phyloP scores from a whole-genome alignment of 2,888 invertebrate species.

The Agriopis marginaria region DNA sequence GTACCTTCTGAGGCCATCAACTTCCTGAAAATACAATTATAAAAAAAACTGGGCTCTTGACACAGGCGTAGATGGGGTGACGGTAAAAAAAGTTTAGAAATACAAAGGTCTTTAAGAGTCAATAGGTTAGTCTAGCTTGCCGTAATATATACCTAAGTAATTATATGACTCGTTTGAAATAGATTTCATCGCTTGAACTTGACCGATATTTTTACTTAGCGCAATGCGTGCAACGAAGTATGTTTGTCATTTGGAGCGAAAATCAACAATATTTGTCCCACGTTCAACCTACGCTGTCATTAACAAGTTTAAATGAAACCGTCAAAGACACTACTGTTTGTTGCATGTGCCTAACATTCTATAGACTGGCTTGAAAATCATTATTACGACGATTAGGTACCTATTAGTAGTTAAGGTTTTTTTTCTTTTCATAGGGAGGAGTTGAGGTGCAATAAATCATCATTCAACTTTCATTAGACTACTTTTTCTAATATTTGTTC shows the following conservation, averaged over 20 bases:
- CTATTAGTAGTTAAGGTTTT: background rate
- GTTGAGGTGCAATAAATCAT: background rate
- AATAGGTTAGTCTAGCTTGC: no score
- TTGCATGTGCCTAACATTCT: background rate
- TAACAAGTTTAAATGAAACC: conserved; percentile 7
- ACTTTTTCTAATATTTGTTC: conserved; percentile 9
- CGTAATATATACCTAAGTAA: background rate
- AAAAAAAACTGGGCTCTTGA: no score
- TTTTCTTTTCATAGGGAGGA: background rate
- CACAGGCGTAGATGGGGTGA: no score
- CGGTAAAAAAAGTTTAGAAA: no score
- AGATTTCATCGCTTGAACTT: conserved; percentile 17
- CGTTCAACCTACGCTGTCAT: conserved; percentile 29
- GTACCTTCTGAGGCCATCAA: no score
- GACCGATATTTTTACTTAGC: conserved; percentile 23
- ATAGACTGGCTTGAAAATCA: background rate
- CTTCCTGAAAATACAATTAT: no score
- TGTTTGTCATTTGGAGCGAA: conserved; percentile 8
- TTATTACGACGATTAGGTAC: background rate
- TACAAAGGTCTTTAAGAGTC: no score
- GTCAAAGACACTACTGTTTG: conserved; percentile 3
- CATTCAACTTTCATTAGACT: background rate
- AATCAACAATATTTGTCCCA: conserved; percentile 23
- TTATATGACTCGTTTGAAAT: background rate
- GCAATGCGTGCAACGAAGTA: background rate